Evolutionary conservation across 2,797 vertebrate species (phyloP), one percentile per base, ranked within the genome.

Genomic region (Ispidina lecontei): DNA sequence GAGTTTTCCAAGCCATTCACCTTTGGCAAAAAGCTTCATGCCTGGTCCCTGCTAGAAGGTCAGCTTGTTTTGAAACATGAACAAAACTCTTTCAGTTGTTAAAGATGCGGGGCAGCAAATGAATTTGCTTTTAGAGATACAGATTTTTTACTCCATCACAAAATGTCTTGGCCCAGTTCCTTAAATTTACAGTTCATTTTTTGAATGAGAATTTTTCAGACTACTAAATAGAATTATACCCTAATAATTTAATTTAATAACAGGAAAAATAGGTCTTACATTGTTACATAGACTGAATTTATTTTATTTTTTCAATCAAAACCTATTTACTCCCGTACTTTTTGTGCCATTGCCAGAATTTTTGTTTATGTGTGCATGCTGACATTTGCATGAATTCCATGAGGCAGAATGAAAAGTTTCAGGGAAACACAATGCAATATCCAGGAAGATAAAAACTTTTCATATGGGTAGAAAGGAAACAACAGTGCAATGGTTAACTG

Each of bases 311-410:
- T 64, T 14, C 16, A 85, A 85, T 41, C 17, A 41, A 77, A 87
- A 26, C n/a, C 63, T 88, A 78, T 94, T 94, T 84, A 75, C 86
- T 80, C 71, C 51, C 25, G 62, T 77, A 88, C 72, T 84, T 93
- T 80, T 59, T 87, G 76, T 93, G 89, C 91, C 65, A 37, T 52
- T 80, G 82, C 80, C 63, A 80, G 67, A 44, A 44, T 44, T 25
- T 71, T n/a, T 55, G 68, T 80, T 87, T 68, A 75, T 1, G 2
- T 69, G 47, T 4, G 4, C 64, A 80, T 6, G 8, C 31, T 82
- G 77, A 77, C 33, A 91, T 77, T 90, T 87, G 75, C 84, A 91
- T 93, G 89, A 90, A 94, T 96, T 95, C 84, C 84, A 80, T 71
- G 71, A 91, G 78, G 75, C 78, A 94, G 58, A 68, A 19, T 5